Percentiles rank a stretch among this genome's conserved stretches.
Conservation (phyloP, 2,888 invertebrate genomes). For the Meiosimyza platycephala region DNA sequence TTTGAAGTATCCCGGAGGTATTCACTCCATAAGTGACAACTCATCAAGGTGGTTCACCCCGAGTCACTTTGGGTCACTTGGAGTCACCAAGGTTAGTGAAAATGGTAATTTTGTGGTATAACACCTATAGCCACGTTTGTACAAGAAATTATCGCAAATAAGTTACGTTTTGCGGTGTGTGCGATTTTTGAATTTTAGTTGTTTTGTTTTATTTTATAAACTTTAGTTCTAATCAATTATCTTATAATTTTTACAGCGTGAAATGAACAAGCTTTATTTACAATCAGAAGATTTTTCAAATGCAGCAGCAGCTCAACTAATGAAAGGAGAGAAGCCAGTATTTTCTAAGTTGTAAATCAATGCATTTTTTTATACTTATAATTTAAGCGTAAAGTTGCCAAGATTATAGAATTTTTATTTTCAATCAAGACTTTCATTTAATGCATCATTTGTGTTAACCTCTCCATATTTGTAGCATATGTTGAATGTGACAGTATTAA, state of each 20-base stretch:
- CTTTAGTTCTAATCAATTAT: conserved; percentile 44
- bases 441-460: conserved; percentile 74
- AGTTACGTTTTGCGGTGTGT: no score
- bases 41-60: no score
- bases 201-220: conserved; percentile 62
- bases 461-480: conserved; percentile 83
- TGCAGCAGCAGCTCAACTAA: conserved; percentile 78
- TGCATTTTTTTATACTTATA: conserved; percentile 21
- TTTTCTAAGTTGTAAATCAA: conserved; percentile 81
- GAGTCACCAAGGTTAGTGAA: no score
- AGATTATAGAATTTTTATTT: conserved; percentile 1
- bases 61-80: no score
- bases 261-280: conserved; percentile 85
- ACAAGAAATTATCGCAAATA: no score
- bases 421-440: conserved; percentile 51
- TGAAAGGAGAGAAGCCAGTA: conserved; percentile 76
- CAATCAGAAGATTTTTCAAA: conserved; percentile 91
- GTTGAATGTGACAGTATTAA: conserved; percentile 84
- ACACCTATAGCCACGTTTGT: no score
- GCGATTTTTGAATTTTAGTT: no score
- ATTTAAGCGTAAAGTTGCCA: conserved; percentile 9
- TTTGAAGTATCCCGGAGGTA: no score
- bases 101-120: no score
- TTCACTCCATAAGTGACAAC: no score
- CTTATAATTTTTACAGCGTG: conserved; percentile 75